phyloP scores from a whole-genome alignment of 2,113 vertebrate genomes.

The Xerus inauris region DNA sequence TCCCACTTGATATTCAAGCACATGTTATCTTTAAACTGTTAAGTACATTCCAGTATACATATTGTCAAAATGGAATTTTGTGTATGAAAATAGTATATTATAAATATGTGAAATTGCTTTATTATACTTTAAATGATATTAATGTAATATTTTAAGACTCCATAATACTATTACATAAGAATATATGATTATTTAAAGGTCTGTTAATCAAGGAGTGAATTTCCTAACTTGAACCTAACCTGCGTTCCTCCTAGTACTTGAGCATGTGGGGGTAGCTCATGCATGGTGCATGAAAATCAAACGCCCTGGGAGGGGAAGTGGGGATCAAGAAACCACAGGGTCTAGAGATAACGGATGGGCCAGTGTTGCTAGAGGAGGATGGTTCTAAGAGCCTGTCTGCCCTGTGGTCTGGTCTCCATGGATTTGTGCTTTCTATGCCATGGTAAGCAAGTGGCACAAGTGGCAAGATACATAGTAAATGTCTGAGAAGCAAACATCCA shows the following conservation, averaged over 20 bases:
- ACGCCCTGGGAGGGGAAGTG: too few species aligned
- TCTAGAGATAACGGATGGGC: too few species aligned
- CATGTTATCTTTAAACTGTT: background rate
- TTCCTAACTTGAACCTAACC: background rate
- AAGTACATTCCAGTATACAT: background rate
- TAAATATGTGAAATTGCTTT: too few species aligned
- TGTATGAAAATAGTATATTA: background rate
- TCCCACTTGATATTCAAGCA: background rate
- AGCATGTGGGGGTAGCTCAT: fast-evolving
- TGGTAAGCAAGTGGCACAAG: background rate
- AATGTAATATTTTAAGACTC: too few species aligned
- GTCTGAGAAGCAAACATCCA: background rate
- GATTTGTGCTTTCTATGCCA: background rate
- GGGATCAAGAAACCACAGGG: background rate
- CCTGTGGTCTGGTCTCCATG: fast-evolving
- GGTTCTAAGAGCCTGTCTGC: background rate
- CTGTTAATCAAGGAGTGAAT: background rate
- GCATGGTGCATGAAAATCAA: background rate
- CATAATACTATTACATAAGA: too few species aligned
- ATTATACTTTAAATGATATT: too few species aligned
- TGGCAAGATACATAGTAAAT: background rate
- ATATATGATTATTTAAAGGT: background rate
- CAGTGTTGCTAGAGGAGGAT: background rate
- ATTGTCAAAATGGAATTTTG: conserved; percentile 27
- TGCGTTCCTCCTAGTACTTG: background rate